Conservation (phyloP, 2,797 vertebrate genomes). For the Anabas testudineus region DNA sequence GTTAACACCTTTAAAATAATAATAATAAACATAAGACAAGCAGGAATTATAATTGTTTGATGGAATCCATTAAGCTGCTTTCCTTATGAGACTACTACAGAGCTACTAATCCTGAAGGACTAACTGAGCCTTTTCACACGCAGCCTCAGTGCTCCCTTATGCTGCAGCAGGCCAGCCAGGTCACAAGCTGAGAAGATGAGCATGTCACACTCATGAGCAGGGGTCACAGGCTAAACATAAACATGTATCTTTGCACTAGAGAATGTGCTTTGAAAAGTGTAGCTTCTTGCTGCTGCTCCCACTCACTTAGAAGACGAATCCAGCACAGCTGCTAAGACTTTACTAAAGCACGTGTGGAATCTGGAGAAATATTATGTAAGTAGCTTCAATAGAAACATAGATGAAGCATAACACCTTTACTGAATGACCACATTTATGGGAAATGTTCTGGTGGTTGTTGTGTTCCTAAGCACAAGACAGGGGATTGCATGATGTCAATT, state of each 20-base stretch:
- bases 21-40: not conserved
- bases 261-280: constrained; percentile 1
- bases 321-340: constrained; percentile 33
- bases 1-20: not conserved
- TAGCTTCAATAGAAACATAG: constrained; percentile 43
- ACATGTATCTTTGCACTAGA: constrained; percentile 8
- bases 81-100: constrained; percentile 27
- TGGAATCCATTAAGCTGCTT: constrained; percentile 15
- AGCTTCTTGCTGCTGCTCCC: constrained; percentile 8
- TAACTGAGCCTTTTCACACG: constrained; percentile 22
- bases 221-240: constrained; percentile 43
- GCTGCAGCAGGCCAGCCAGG: constrained; percentile 17
- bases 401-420: constrained; percentile 27
- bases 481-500: constrained; percentile 38
- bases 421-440: constrained; percentile 27
- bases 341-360: constrained; percentile 12
- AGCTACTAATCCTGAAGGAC: constrained; percentile 33
- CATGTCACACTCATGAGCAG: constrained; percentile 24
- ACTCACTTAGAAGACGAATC: not conserved
- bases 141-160: constrained; percentile 3
- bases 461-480: constrained; percentile 36
- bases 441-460: constrained; percentile 22
- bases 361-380: constrained; percentile 45
- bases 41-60: constrained; percentile 5
- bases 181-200: constrained; percentile 41